These are phyloP conservation scores for Drosophila sp. DNA, from an alignment of 1,140 invertebrate species.

Conservation along the genomic window DNA sequence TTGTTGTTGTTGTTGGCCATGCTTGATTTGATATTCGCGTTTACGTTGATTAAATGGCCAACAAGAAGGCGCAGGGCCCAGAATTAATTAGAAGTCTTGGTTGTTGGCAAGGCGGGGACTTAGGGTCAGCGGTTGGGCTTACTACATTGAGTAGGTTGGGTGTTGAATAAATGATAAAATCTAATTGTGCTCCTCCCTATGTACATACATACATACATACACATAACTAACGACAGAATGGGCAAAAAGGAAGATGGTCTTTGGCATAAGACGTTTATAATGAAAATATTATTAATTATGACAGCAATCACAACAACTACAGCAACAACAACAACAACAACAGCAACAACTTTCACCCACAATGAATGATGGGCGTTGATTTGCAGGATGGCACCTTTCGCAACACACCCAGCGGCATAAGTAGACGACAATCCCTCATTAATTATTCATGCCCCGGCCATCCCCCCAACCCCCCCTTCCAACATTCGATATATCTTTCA, in stretches of 20 bases:
- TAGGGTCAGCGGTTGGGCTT: constrained; percentile 12
- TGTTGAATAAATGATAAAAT: constrained; percentile 82
- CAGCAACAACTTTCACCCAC: constrained; percentile 33
- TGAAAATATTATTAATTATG: constrained; percentile 82
- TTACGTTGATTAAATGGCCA: constrained; percentile 78
- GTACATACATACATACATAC: neutral
- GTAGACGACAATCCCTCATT: constrained; percentile 43
- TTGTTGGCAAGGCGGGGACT: constrained; percentile 25
- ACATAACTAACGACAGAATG: constrained; percentile 4
- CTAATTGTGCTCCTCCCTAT: constrained; percentile 62
- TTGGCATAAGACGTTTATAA: constrained; percentile 77
- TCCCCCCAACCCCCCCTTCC: too few relatives aligned
- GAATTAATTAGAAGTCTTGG: constrained; percentile 75
- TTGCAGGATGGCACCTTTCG: constrained; percentile 35
- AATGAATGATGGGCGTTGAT: constrained; percentile 71
- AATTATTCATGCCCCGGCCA: constrained; percentile 66
- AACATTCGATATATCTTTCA: constrained; percentile 30
- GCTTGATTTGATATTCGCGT: constrained; percentile 78
- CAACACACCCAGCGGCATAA: neutral
- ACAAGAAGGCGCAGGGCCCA: constrained; percentile 50
- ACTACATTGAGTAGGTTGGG: constrained; percentile 35
- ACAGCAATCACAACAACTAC: constrained; percentile 45
- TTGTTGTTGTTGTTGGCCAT: constrained; percentile 18
- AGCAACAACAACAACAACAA: constrained; percentile 27
- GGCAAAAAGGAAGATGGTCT: constrained; percentile 39